These are phyloP conservation scores for Phodopus roborovskii DNA, from an alignment of 2,113 vertebrate genomes.

Conservation along the genomic window DNA sequence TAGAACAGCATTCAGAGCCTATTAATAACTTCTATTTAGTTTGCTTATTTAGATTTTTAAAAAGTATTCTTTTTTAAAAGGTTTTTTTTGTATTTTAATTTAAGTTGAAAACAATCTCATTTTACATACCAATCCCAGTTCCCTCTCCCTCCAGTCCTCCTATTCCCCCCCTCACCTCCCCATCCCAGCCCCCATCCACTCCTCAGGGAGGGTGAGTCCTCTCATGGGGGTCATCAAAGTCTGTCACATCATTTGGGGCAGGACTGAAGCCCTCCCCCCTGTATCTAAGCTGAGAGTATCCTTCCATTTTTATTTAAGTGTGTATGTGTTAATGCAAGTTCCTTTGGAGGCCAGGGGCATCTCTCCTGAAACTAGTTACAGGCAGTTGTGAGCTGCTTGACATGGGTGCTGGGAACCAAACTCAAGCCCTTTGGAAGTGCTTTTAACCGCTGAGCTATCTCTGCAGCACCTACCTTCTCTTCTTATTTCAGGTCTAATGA, in stretches of 20 bases:
- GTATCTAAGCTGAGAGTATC: no score
- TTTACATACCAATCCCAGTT: no score
- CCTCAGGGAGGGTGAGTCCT: no score
- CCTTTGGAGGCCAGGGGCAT: fast-evolving
- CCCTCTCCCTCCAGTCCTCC: no score
- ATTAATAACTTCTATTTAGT: neutral
- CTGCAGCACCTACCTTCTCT: neutral
- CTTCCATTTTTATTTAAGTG: neutral
- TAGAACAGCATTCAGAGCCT: conserved; percentile 15
- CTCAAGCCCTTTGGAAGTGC: neutral
- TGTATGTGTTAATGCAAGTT: neutral
- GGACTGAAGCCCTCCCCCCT: no score
- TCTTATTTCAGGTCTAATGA: neutral
- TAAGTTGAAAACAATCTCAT: no score
- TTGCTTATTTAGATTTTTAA: neutral
- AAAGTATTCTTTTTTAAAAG: neutral
- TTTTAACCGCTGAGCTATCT: neutral
- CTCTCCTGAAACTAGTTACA: neutral
- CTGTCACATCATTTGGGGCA: no score
- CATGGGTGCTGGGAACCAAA: neutral
- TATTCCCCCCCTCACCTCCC: no score
- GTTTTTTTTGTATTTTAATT: no score
- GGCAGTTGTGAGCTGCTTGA: neutral
- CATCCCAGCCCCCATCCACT: no score
- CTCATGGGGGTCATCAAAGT: no score